phyloP scores from a whole-genome alignment of 2,888 invertebrate genomes.

The Linnaemya tessellans region DNA sequence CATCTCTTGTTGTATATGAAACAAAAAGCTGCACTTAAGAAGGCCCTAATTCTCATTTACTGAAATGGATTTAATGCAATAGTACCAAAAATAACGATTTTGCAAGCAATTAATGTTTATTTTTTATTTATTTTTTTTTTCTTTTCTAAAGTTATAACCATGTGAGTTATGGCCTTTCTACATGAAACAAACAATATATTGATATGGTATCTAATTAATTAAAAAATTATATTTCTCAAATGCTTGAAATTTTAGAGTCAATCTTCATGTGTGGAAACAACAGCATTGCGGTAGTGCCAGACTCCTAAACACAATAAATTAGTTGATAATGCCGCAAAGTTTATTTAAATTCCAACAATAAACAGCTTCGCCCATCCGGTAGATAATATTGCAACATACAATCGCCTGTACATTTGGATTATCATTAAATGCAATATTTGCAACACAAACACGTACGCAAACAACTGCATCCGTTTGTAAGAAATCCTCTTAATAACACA shows the following conservation, averaged over 20 bases:
- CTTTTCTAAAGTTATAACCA: too few species aligned
- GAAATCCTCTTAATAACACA: slow-evolving; percentile 10
- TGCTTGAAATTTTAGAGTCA: slow-evolving; percentile 77
- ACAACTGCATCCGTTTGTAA: slow-evolving; percentile 2
- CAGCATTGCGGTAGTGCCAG: slow-evolving; percentile 82
- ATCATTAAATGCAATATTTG: neutral
- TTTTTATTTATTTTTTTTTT: too few species aligned
- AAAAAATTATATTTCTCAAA: neutral
- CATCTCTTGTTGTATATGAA: too few species aligned
- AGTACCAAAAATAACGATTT: too few species aligned
- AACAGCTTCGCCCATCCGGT: neutral
- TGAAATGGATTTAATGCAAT: too few species aligned
- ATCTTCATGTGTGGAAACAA: slow-evolving; percentile 83
- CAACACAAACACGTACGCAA: neutral
- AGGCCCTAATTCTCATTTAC: too few species aligned
- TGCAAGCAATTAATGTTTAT: too few species aligned
- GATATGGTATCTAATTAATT: neutral
- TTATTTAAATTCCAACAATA: slow-evolving; percentile 42
- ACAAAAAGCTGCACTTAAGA: too few species aligned
- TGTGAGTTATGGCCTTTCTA: too few species aligned
- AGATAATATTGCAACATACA: neutral
- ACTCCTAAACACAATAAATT: slow-evolving; percentile 57
- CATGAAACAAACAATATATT: neutral
- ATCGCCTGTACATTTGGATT: neutral
- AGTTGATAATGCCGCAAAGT: slow-evolving; percentile 64